Percentiles rank a stretch among this genome's conserved stretches.
Conservation (phyloP, 2,888 invertebrate genomes). For the Cosmorhoe ocellata region DNA sequence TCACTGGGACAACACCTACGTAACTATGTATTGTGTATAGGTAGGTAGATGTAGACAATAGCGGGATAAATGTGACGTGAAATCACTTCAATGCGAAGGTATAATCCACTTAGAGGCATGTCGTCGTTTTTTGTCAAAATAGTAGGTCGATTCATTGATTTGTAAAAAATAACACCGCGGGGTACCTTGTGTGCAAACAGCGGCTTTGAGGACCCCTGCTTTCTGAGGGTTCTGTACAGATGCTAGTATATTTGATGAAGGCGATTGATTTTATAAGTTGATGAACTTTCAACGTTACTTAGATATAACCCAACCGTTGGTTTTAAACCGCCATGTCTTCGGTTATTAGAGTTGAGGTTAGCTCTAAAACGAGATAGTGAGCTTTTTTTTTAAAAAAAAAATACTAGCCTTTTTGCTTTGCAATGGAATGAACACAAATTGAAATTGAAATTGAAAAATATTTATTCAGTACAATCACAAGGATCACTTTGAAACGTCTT, state of each 20-base stretch:
- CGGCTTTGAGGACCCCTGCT: slow-evolving; percentile 37
- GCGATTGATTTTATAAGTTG: slow-evolving; percentile 11
- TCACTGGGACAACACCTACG: slow-evolving; percentile 76
- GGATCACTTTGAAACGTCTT: too few relatives aligned
- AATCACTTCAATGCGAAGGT: slow-evolving; percentile 64
- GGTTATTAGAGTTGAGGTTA: too few relatives aligned
- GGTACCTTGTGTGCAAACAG: slow-evolving; percentile 73
- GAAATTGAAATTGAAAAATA: too few relatives aligned
- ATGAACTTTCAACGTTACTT: slow-evolving; percentile 4
- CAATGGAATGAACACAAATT: too few relatives aligned
- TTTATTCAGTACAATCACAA: too few relatives aligned
- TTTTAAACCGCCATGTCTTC: too few relatives aligned
- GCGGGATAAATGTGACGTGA: slow-evolving; percentile 75
- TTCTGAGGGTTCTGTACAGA: slow-evolving; percentile 46
- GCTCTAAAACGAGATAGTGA: too few relatives aligned
- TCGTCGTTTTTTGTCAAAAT: slow-evolving; percentile 72
- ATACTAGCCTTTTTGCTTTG: too few relatives aligned
- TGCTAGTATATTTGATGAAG: slow-evolving; percentile 41
- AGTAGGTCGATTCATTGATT: slow-evolving; percentile 69
- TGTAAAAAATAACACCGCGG: slow-evolving; percentile 74
- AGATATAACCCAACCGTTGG: too few relatives aligned
- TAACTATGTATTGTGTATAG: slow-evolving; percentile 60
- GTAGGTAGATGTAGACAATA: slow-evolving; percentile 49
- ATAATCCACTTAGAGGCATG: slow-evolving; percentile 81
- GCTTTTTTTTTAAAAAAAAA: too few relatives aligned